Percentiles rank a stretch among this genome's conserved stretches.
Evolutionary conservation across 2,113 vertebrate species (phyloP).

Genomic region (Ochotona princeps): DNA sequence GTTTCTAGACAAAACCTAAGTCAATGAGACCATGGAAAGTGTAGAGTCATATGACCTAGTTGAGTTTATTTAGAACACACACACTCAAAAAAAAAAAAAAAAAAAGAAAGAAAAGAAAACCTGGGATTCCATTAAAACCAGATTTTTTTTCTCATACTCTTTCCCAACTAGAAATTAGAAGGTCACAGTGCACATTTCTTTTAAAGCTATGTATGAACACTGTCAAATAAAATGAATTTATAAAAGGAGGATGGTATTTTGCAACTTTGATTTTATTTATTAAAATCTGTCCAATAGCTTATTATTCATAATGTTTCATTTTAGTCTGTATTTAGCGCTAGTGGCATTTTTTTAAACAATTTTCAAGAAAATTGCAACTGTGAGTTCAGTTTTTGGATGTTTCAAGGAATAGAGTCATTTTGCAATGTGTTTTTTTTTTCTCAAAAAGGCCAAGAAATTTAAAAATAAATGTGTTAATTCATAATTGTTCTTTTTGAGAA

Average conservation of each 20-base stretch:
- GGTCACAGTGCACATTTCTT: conserved; percentile 47
- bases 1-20: conserved; percentile 69
- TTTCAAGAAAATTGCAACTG: background rate
- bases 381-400: background rate
- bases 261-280: background rate
- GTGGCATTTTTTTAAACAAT: background rate
- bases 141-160: conserved; percentile 71
- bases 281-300: background rate
- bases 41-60: conserved; percentile 74
- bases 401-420: background rate
- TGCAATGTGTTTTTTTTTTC: conserved; percentile 62
- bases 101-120: no score
- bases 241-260: background rate
- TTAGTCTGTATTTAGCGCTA: background rate
- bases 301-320: background rate
- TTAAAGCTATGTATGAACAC: conserved; percentile 45
- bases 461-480: conserved; percentile 67
- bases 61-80: conserved; percentile 78
- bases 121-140: conserved; percentile 73
- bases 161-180: conserved; percentile 66
- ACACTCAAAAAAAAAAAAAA: conserved; percentile 59
- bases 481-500: conserved; percentile 68
- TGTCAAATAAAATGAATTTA: conserved; percentile 39
- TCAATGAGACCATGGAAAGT: conserved; percentile 71
- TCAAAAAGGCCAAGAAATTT: conserved; percentile 4